Base-by-base conservation (phyloP, 2,888 invertebrate genomes). In the Agrotis ipsilon region DNA sequence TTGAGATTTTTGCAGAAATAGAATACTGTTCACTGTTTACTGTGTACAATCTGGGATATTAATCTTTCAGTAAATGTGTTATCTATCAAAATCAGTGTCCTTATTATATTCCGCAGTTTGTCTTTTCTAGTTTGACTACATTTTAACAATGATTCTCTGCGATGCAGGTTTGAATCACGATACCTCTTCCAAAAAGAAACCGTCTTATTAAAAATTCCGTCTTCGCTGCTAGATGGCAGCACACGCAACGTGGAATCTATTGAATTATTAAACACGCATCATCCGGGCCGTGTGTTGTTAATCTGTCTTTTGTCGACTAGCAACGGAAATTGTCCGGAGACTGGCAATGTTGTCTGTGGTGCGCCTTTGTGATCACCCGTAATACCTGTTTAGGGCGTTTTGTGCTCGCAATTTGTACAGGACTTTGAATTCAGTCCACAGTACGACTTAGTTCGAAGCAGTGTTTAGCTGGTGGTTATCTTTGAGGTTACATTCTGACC, bases 271-370 rank as follows among this genome's bases (percentile, higher is more conserved):
- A 92, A 89, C 86, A 81, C 87, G 86, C 87, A 90, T 87, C 86
- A 87, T 81, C 78, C 83, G 39, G 27, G 76, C 74, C 87, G 75
- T 87, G 90, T 92, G 88, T 82, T 82, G 82, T 89, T 92, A 92
- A 92, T 92, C 92, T 90, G 87, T 90, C 92, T 92, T 90, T 91
- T 92, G 93, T 92, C 88, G 88, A 86, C 88, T 85, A 81, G 82
- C 74, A 75, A 52, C 84, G 86, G 82, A 87, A 88, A 89, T 87
- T 86, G 74, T 58, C 78, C 81, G 75, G 75, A 82, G 84, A 85
- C 85, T 83, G 77, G 82, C 77, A 84, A 87, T 86, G 78, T 75
- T 75, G 73, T 68, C 72, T 75, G 80, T 78, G 60, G 81, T 75
- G 71, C 72, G 75, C 70, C 76, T 81, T 78, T 76, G 83, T 78